Percentiles rank a stretch among this genome's conserved stretches.
Conservation (phyloP, 2,797 vertebrate genomes). For the Thalassophryne amazonica region DNA sequence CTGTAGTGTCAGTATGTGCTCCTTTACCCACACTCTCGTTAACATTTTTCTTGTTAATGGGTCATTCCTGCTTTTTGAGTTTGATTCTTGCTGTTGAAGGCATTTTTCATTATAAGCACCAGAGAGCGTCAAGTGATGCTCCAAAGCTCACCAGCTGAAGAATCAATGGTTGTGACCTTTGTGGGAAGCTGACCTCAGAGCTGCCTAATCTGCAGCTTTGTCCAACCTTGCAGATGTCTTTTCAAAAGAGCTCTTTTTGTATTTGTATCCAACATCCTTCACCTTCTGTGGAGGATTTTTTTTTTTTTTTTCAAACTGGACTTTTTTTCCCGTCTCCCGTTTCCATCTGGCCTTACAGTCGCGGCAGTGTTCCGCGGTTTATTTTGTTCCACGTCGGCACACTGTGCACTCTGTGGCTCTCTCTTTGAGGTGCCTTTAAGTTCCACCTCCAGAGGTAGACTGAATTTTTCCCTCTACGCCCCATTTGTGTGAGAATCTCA, state of each 20-base stretch:
- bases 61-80: no score
- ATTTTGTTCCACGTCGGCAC: constrained; percentile 46
- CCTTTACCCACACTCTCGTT: no score
- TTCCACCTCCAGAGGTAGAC: constrained; percentile 46
- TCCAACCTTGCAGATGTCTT: constrained; percentile 11
- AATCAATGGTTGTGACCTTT: constrained; percentile 37
- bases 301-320: neutral
- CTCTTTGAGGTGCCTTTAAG: constrained; percentile 48
- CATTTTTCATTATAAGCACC: no score
- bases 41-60: no score
- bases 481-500: constrained; percentile 51
- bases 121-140: no score
- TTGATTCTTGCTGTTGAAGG: no score
- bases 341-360: constrained; percentile 23
- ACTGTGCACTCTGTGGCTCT: constrained; percentile 42
- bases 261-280: constrained; percentile 1
- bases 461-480: constrained; percentile 55
- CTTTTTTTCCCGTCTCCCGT: neutral
- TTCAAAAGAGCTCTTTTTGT: neutral
- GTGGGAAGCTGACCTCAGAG: neutral
- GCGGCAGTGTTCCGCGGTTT: constrained; percentile 35
- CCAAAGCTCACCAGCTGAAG: no score
- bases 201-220: constrained; percentile 18
- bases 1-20: no score
- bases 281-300: constrained; percentile 7